Evolutionary conservation across 2,797 vertebrate genomes (phyloP).

Genomic region (Scyliorhinus canicula): DNA sequence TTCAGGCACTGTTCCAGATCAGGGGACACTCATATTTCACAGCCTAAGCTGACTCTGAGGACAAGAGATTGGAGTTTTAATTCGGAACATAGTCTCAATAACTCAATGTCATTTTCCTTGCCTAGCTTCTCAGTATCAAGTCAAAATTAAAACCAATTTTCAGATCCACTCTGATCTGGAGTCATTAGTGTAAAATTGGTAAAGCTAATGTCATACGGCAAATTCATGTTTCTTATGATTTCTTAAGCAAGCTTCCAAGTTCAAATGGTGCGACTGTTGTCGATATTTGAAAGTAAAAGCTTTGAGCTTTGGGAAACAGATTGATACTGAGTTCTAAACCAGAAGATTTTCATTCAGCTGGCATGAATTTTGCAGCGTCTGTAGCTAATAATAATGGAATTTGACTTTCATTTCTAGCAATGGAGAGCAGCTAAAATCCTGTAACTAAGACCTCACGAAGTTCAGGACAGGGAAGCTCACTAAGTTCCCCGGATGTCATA

Average conservation of each 20-base stretch:
- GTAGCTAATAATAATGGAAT: neutral
- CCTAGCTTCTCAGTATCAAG: neutral
- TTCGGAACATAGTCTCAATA: neutral
- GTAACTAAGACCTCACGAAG: neutral
- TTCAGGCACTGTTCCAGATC: neutral
- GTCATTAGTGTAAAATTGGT: neutral
- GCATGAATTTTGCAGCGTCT: neutral
- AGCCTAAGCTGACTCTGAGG: neutral
- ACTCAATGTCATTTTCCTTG: neutral
- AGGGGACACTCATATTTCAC: neutral
- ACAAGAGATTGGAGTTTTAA: neutral
- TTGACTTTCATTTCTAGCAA: neutral
- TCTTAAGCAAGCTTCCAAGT: neutral
- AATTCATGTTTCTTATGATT: neutral
- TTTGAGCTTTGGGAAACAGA: neutral
- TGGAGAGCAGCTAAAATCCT: neutral
- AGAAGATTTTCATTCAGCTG: neutral
- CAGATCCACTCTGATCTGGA: neutral
- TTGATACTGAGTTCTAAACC: neutral
- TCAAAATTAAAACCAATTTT: neutral
- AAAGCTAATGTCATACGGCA: neutral
- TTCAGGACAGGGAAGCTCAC: neutral
- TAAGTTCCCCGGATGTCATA: too few species aligned
- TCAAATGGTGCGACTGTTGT: neutral
- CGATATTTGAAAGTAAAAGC: neutral